These are phyloP conservation scores for Odontamblyopus rebecca DNA, from an alignment of 2,797 vertebrate species.

Conservation along the genomic window DNA sequence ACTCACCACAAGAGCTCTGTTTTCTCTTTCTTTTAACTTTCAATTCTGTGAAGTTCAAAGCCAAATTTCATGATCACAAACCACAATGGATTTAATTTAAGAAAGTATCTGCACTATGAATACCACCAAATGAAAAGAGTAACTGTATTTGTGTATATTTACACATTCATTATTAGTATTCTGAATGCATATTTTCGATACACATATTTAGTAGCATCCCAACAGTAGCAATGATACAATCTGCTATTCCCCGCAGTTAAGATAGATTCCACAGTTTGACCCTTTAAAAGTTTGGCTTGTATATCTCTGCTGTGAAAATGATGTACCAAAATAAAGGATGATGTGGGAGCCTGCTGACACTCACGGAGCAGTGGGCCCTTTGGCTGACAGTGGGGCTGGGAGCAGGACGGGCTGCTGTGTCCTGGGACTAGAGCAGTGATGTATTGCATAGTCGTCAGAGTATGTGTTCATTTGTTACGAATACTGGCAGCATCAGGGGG, in stretches of 20 bases:
- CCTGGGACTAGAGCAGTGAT: conserved; percentile 62
- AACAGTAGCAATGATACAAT: not conserved
- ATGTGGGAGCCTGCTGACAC: conserved; percentile 65
- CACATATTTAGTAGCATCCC: no score
- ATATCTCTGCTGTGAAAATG: conserved; percentile 38
- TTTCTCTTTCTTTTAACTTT: no score
- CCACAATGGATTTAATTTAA: no score
- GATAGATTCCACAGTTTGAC: conserved; percentile 52
- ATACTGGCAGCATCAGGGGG: conserved; percentile 35
- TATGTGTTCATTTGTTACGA: conserved; percentile 57
- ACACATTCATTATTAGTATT: no score
- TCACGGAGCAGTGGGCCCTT: conserved; percentile 63
- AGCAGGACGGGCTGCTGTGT: conserved; percentile 49
- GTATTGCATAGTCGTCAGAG: conserved; percentile 52
- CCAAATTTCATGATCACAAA: no score
- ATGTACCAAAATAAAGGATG: conserved; percentile 61
- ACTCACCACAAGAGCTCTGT: no score
- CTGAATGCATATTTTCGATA: no score
- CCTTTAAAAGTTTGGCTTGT: conserved; percentile 37
- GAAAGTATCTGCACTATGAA: no score
- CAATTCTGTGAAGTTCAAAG: no score
- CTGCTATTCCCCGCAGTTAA: conserved; percentile 21
- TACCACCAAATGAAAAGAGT: no score
- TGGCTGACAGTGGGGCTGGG: conserved; percentile 56
- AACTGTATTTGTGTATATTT: no score